phyloP scores from a whole-genome alignment of 1,140 invertebrate species.

The Saccostrea echinata region DNA sequence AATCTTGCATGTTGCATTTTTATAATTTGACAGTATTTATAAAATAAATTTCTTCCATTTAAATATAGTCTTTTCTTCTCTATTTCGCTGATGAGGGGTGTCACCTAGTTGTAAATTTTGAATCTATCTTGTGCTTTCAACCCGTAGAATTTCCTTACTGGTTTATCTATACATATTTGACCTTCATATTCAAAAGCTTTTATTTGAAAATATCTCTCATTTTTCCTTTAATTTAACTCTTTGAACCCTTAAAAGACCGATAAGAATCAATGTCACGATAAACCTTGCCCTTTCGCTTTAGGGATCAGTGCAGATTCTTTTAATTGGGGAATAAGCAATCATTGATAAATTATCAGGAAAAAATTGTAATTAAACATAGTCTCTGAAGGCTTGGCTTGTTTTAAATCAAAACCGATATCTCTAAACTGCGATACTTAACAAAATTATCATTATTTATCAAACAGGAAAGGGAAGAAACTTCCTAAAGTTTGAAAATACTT shows the following conservation, averaged over 20 bases:
- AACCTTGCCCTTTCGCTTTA: background rate
- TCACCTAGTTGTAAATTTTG: background rate
- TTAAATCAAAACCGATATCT: constrained; percentile 16
- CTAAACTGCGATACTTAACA: background rate
- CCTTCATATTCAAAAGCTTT: background rate
- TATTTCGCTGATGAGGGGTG: background rate
- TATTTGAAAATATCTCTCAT: constrained; percentile 1
- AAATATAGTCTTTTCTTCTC: background rate
- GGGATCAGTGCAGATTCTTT: background rate
- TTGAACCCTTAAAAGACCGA: constrained; percentile 10
- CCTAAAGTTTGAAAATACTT: background rate
- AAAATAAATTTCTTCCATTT: too few species aligned
- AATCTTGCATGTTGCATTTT: too few species aligned
- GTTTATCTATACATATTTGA: background rate
- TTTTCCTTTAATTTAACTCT: constrained; percentile 32
- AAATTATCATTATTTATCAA: constrained; percentile 17
- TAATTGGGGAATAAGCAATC: background rate
- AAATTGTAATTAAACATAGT: background rate
- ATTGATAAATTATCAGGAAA: background rate
- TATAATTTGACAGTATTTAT: too few species aligned
- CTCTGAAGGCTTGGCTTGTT: background rate
- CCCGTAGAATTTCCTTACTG: background rate
- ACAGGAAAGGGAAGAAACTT: constrained; percentile 14
- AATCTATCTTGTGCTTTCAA: background rate
- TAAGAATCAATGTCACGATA: constrained; percentile 4